Conservation (phyloP, 2,888 invertebrate genomes). For the Tachina lurida region DNA sequence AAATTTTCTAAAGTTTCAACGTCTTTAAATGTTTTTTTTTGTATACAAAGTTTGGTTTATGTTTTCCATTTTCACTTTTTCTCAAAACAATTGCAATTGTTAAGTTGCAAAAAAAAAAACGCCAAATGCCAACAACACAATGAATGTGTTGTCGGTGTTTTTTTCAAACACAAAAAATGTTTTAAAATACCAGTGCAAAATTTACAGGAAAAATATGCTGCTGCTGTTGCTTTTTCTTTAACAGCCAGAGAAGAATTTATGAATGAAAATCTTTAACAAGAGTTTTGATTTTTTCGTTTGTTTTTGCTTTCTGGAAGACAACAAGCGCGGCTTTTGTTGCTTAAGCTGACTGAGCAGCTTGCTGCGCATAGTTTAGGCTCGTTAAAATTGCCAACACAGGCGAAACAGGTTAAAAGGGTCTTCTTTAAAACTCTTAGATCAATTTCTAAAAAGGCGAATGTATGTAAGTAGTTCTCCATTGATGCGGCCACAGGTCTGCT, state of each 20-base stretch:
- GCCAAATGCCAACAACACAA: slow-evolving; percentile 36
- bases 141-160: slow-evolving; percentile 65
- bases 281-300: slow-evolving; percentile 16
- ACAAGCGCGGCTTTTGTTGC: slow-evolving; percentile 9
- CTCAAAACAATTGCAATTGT: slow-evolving; percentile 67
- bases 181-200: slow-evolving; percentile 71
- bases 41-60: slow-evolving; percentile 40
- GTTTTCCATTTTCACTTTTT: slow-evolving; percentile 46
- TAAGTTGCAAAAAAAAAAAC: slow-evolving; percentile 29
- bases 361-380: slow-evolving; percentile 46
- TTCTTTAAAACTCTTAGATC: slow-evolving; percentile 25
- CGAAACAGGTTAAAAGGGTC: slow-evolving; percentile 50
- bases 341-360: neutral
- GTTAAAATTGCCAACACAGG: slow-evolving; percentile 54
- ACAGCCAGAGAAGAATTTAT: slow-evolving; percentile 65
- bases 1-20: slow-evolving; percentile 25
- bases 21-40: slow-evolving; percentile 51
- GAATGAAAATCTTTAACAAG: slow-evolving; percentile 69
- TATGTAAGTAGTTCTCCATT: slow-evolving; percentile 39
- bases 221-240: slow-evolving; percentile 39
- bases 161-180: slow-evolving; percentile 49
- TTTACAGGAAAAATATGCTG: slow-evolving; percentile 64
- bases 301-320: slow-evolving; percentile 2
- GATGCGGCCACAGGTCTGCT: slow-evolving; percentile 20
- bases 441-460: slow-evolving; percentile 32